Percentiles rank a stretch among this genome's conserved stretches.
These are phyloP conservation scores for Cataglyphis livida DNA, from an alignment of 2,888 invertebrate genomes.

Conservation along the genomic window DNA sequence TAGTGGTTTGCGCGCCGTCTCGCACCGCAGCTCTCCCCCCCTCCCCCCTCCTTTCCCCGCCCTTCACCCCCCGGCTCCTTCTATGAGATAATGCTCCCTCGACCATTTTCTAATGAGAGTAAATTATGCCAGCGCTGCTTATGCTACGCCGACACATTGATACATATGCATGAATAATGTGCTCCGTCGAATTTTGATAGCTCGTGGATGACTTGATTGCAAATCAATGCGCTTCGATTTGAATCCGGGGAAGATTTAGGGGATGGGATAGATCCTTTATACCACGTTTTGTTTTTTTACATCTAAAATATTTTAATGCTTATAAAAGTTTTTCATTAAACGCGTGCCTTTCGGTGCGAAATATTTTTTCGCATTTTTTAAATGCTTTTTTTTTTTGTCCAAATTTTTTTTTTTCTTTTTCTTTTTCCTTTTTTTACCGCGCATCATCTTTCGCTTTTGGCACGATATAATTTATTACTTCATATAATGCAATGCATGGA, in stretches of 20 bases:
- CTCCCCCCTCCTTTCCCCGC: no score
- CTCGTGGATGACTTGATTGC: background rate
- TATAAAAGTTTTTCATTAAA: background rate
- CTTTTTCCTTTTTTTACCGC: background rate
- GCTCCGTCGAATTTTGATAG: background rate
- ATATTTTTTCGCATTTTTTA: conserved; percentile 2
- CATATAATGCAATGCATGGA: conserved; percentile 2
- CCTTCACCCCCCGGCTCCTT: conserved; percentile 27
- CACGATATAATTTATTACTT: conserved; percentile 28
- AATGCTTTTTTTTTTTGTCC: conserved; percentile 5
- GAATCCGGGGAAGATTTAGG: background rate
- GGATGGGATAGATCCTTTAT: background rate
- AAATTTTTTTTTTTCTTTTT: background rate
- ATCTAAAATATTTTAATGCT: background rate
- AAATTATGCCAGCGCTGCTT: conserved; percentile 64
- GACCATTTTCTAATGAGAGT: conserved; percentile 66
- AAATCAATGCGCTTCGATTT: background rate
- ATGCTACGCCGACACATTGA: background rate
- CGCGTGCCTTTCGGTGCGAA: background rate
- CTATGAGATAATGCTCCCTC: conserved; percentile 70
- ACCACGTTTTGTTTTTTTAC: background rate
- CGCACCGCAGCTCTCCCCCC: background rate
- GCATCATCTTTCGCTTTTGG: background rate
- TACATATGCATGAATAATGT: background rate
- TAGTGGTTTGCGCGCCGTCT: conserved; percentile 61